A percentile compares a stretch with the other conserved stretches of the same genome.
These are phyloP conservation scores for Keiferia lycopersicella DNA, from an alignment of 2,888 invertebrate genomes.

Conservation along the genomic window DNA sequence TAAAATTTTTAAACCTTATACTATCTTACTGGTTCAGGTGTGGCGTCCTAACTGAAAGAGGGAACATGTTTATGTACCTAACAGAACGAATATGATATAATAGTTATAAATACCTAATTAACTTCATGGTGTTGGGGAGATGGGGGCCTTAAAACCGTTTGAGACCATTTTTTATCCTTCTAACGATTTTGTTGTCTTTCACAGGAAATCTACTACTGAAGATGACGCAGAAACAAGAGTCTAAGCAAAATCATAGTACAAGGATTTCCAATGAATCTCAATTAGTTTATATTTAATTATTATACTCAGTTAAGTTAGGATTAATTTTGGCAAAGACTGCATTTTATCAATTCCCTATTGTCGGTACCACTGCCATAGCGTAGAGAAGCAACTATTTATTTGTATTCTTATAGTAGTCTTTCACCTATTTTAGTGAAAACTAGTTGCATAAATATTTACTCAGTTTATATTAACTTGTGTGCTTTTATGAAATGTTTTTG, in stretches of 20 bases:
- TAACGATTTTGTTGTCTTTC: conserved; percentile 32
- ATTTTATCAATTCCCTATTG: conserved; percentile 40
- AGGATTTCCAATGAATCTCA: conserved; percentile 81
- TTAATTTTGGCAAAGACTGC: conserved; percentile 61
- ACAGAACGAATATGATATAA: too few species aligned
- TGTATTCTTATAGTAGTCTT: conserved; percentile 37
- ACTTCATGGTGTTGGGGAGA: too few species aligned
- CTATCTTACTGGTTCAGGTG: too few species aligned
- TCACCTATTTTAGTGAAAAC: conserved; percentile 50
- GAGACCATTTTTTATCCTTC: too few species aligned
- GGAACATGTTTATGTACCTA: too few species aligned
- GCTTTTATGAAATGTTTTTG: conserved; percentile 16
- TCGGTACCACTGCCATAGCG: conserved; percentile 76
- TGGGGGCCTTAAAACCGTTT: too few species aligned
- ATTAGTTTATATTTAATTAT: conserved; percentile 51
- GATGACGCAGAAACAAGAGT: conserved; percentile 79
- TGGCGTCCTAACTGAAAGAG: too few species aligned
- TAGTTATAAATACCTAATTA: too few species aligned
- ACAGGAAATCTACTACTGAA: conserved; percentile 81
- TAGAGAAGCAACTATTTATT: conserved; percentile 53
- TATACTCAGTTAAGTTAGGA: conserved; percentile 36
- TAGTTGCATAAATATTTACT: conserved; percentile 39
- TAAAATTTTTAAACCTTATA: too few species aligned
- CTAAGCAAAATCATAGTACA: conserved; percentile 60
- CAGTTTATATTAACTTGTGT: conserved; percentile 34